Base-by-base conservation (phyloP, 2,888 invertebrate genomes). In the Caenorhabditis sp. region DNA sequence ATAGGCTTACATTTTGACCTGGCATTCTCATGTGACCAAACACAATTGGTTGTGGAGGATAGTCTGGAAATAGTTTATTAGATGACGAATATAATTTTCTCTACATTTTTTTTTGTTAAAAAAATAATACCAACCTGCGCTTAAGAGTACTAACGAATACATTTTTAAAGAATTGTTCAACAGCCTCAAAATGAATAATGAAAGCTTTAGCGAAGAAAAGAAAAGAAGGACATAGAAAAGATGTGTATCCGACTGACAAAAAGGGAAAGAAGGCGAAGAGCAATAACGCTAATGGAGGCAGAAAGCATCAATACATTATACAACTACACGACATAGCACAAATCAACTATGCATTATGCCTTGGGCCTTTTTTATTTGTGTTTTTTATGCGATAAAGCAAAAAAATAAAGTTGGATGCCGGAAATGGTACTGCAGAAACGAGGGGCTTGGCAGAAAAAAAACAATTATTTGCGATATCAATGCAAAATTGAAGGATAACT, bases 1-100 rank as follows among this genome's bases (percentile, higher is more conserved):
- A 19, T 50, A 26, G 36, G 55, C 65, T 59, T 26, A 69, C 74
- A 60, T 66, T 60, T 36, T 62, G 63, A 0, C 63, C 69, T 1
- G 73, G 73, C 66, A 69, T 66, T 57, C 74, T 49, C 68, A 73
- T 73, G 55, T 73, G 73, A 19, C 73, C 68, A 43, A 73, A 73
- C 4, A 73, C 64, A 21, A 73, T 73, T 24, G 55, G 72, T 50
- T 67, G 72, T 49, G 19, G 65, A 6, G 73, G 58, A 62, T 69
- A 69, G 21, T 69, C 63, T 69, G 50, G 49, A 69, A 61, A 0
- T 8, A 19, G 49, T n/a, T n/a, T n/a, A n/a, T n/a, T n/a, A n/a
- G n/a, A n/a, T n/a, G 50, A 50, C 17, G 50, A 50, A 19, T 17
- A n/a, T 50, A 14, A 50, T 4, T 19, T 14, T 14, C 50, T 10